Percentiles rank a stretch among this genome's conserved stretches.
Conservation (phyloP, 2,797 vertebrate genomes). For the Typhlichthys eigenmanni region DNA sequence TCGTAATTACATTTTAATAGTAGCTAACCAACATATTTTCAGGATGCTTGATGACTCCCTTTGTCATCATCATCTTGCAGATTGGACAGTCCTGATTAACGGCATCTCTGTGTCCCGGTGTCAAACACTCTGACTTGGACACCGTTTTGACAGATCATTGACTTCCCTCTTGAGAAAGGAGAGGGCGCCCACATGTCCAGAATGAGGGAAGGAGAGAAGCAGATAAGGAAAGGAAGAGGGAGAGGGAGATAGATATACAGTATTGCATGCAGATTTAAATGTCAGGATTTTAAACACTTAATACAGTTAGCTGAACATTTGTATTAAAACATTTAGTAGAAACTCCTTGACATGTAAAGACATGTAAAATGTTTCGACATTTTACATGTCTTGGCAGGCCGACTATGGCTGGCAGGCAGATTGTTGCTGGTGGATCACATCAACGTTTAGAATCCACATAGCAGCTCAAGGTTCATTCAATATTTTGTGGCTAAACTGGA, state of each 20-base stretch:
- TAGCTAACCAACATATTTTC: constrained; percentile 37
- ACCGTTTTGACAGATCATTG: constrained; percentile 12
- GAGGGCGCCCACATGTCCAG: too few relatives aligned
- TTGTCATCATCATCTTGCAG: constrained; percentile 32
- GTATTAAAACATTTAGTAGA: constrained; percentile 42
- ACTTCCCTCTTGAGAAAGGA: constrained; percentile 19
- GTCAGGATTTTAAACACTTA: constrained; percentile 21
- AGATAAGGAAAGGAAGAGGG: neutral
- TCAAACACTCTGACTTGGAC: constrained; percentile 22
- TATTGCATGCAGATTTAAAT: neutral
- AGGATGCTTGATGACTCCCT: neutral
- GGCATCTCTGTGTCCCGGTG: constrained; percentile 25
- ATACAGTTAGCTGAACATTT: constrained; percentile 42
- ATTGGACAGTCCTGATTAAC: neutral
- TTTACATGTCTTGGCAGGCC: constrained; percentile 8
- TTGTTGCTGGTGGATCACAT: constrained; percentile 22
- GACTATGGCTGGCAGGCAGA: constrained; percentile 24
- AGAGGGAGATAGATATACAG: neutral
- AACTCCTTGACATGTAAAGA: constrained; percentile 2
- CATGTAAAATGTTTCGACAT: neutral
- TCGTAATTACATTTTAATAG: constrained; percentile 48
- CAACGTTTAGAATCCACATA: constrained; percentile 33
- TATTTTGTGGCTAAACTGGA: constrained; percentile 6
- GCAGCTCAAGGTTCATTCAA: constrained; percentile 24
- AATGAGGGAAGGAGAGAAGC: neutral